Base-by-base conservation (phyloP, 2,113 vertebrate species). In the Ochotona princeps region DNA sequence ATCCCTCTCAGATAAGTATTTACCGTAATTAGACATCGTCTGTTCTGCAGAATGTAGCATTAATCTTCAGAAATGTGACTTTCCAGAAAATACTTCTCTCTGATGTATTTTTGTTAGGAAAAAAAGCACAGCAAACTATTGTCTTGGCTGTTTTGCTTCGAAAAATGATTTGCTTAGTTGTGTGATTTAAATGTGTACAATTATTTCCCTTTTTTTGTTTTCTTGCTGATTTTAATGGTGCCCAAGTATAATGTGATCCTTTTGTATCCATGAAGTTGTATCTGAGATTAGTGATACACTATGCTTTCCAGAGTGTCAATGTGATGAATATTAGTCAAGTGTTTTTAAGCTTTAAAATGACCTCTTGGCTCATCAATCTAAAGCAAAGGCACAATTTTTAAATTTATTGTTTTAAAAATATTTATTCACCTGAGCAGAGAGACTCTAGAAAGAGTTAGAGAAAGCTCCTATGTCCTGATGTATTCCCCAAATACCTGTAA, bases 1-100 rank as follows among this genome's bases (percentile, higher is more conserved):
- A 98, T 98, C 96, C 96, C 91, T 94, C 94, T 96, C 97, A 98
- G 98, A 98, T 98, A 98, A 98, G 97, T 97, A 97, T 96, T 97
- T 97, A 97, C 94, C 82, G 91, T 97, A 97, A 97, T 98, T 97
- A 98, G 97, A 97, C 97, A 97, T 96, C 96, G 94, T 97, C 97
- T 98, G 97, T 96, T 97, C 98, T 97, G 97, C 97, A 98, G 97
- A 97, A 96, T 5, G 84, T 82, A 92, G 92, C 98, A 97, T 98
- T 98, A 97, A 98, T 98, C 97, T 97, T 95, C 95, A 96, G 96
- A 97, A 97, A 97, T 96, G 95, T 96, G 97, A 93, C 96, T 97
- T 96, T 93, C 94, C 97, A 96, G 88, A 96, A 97, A 97, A 96
- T 83, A 89, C 90, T 93, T 96, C 97, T 96, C 97, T 95, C 97